Evolutionary conservation across 2,113 vertebrate genomes (phyloP).

Genomic region (Centropus bengalensis): DNA sequence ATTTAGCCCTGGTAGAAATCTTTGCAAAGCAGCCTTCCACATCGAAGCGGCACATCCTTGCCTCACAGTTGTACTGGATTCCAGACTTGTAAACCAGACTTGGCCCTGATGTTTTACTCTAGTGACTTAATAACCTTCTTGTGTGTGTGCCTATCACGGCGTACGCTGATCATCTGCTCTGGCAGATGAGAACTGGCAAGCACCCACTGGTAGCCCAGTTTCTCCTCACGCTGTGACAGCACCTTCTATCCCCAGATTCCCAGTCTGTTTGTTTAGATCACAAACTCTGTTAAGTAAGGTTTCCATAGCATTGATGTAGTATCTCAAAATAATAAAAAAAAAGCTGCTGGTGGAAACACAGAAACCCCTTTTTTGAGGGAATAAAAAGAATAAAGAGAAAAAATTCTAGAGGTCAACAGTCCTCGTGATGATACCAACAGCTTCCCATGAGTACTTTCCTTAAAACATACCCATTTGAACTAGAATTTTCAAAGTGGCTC

Average conservation of each 20-base stretch:
- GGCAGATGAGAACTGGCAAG: background rate
- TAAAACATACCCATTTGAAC: background rate
- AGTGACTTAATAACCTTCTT: background rate
- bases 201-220: background rate
- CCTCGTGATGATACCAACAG: background rate
- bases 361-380: background rate
- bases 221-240: background rate
- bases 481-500: background rate
- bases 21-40: background rate
- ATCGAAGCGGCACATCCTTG: background rate
- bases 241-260: background rate
- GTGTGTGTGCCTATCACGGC: fast-evolving
- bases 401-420: background rate
- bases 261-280: background rate
- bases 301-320: background rate
- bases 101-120: background rate
- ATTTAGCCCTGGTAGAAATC: background rate
- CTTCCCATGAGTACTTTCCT: background rate
- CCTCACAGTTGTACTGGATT: fast-evolving
- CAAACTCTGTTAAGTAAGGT: background rate
- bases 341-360: background rate
- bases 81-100: background rate
- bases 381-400: background rate
- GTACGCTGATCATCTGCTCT: background rate
- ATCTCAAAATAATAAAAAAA: background rate